Base-by-base conservation (phyloP, 1,140 invertebrate species). In the Diuraphis noxia region DNA sequence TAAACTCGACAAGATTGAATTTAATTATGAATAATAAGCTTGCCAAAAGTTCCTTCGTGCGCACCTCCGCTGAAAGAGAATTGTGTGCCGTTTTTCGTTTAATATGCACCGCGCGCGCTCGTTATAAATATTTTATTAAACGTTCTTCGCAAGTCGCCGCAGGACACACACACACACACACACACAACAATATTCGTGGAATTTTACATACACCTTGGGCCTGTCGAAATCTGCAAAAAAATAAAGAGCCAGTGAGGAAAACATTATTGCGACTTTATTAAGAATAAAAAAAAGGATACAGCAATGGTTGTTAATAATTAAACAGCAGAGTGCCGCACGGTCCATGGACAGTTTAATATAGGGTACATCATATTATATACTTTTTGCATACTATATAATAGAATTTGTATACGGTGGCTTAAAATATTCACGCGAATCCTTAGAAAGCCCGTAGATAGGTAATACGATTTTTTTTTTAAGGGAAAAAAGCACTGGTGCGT, bases 11-110 rank as follows among this genome's bases (percentile, higher is more conserved):
- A 7, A 94, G 93, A 92, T 63, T 56, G 84, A 85, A 92, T 92
- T 85, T 94, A 94, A 92, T 94, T 94, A 72, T 94, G 94, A 52
- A 94, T 94, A 92, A 94, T 94, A 88, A 94, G 93, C 92, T 94
- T 94, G 25, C 93, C 93, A 23, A 94, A 93, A 92, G 93, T 94
- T 63, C 93, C 94, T 77, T 38, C 81, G 34, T 2, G 46, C 81
- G 25, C 23, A 41, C n/a, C n/a, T 94, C 93, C 94, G 93, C 23
- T 40, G 81, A 93, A 86, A 52, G 63, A 56, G 82, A 46, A 77
- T 56, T 23, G 25, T 86, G 56, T 91, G 82, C 72, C 52, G 87
- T 88, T 40, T 63, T 63, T 72, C 52, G 41, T 72, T 88, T 72
- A 72, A 88, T 91, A 93, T 87, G 41, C 72, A 38, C 63, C 38